Conservation (phyloP, 2,113 vertebrate species). For the Centropristis striata region DNA sequence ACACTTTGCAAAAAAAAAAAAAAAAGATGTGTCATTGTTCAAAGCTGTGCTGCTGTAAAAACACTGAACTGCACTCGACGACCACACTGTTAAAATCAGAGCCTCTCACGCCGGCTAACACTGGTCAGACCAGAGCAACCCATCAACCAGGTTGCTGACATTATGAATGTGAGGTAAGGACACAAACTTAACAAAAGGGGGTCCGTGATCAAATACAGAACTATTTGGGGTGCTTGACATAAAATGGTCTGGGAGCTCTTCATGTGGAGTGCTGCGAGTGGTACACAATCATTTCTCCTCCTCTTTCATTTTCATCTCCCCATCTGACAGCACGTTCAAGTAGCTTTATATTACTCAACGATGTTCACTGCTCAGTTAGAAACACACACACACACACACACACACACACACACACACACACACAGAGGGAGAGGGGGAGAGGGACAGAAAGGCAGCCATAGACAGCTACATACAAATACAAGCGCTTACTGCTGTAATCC, state of each 20-base stretch:
- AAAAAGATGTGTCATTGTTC: background rate
- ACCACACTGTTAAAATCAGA: background rate
- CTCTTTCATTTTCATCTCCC: constrained; percentile 61
- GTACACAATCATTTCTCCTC: constrained; percentile 58
- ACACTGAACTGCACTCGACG: constrained; percentile 26
- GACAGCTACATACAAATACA: constrained; percentile 52
- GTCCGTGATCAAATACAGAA: constrained; percentile 52
- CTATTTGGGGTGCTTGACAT: constrained; percentile 56
- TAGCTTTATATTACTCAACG: constrained; percentile 58
- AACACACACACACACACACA: constrained; percentile 38
- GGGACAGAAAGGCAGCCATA: constrained; percentile 3
- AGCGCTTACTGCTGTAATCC: constrained; percentile 65
- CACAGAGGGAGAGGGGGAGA: constrained; percentile 7
- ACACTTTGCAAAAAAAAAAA: background rate
- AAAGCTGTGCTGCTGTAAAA: background rate
- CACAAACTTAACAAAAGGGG: constrained; percentile 48
- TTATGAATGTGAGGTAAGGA: constrained; percentile 40
- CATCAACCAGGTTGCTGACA: constrained; percentile 32
- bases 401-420: constrained; percentile 19
- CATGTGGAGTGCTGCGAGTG: constrained; percentile 62
- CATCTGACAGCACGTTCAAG: constrained; percentile 59
- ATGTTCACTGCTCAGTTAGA: constrained; percentile 21
- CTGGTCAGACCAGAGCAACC: constrained; percentile 33
- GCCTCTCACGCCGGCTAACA: constrained; percentile 18
- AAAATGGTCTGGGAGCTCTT: constrained; percentile 56